Percentiles rank a stretch among this genome's conserved stretches.
These are phyloP conservation scores for Hesperia comma DNA, from an alignment of 2,888 invertebrate genomes.

Conservation along the genomic window DNA sequence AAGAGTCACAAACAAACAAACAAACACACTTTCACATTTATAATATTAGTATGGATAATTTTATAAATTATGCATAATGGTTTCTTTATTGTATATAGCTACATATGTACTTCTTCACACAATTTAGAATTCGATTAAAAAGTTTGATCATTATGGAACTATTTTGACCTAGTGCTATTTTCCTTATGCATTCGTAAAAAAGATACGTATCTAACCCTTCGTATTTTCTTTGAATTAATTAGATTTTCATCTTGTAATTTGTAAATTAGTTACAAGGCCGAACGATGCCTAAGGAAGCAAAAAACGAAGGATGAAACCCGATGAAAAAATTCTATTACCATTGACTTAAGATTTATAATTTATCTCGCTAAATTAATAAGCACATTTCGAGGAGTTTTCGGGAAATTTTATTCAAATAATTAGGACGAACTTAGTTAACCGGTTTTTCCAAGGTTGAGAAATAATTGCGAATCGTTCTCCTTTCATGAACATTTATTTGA, in stretches of 20 bases:
- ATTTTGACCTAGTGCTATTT: no score
- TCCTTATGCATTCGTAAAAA: no score
- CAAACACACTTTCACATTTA: no score
- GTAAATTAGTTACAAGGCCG: not conserved
- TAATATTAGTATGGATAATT: no score
- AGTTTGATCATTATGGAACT: no score
- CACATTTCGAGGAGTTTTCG: slow-evolving; percentile 29
- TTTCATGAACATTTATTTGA: slow-evolving; percentile 14
- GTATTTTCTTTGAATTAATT: not conserved
- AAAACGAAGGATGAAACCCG: slow-evolving; percentile 23
- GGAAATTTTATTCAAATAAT: slow-evolving; percentile 36
- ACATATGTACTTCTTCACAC: no score
- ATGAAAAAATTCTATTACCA: slow-evolving; percentile 25
- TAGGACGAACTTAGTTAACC: slow-evolving; percentile 28
- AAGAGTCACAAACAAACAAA: no score
- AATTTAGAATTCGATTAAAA: no score
- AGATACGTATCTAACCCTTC: no score
- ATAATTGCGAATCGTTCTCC: slow-evolving; percentile 21
- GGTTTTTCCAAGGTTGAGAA: slow-evolving; percentile 26
- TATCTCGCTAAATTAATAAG: slow-evolving; percentile 35
- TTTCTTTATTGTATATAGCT: no score
- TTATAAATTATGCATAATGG: no score
- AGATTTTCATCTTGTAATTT: not conserved
- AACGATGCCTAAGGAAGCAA: not conserved
- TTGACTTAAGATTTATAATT: slow-evolving; percentile 29